Conservation (phyloP, 2,888 invertebrate species). For the Pseudococcus jackbeardsleyi region DNA sequence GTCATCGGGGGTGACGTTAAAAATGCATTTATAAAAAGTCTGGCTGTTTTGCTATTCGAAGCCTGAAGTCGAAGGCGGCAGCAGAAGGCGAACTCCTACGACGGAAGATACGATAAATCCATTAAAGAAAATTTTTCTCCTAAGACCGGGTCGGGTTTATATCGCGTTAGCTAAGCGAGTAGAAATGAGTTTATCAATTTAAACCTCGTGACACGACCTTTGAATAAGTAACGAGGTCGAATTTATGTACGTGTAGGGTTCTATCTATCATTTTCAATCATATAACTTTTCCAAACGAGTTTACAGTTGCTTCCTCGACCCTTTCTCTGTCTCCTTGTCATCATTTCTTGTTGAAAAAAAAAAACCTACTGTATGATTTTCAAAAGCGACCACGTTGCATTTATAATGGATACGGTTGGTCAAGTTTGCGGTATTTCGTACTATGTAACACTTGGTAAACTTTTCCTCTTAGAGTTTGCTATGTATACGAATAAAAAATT, state of each 20-base stretch:
- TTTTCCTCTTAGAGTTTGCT: not conserved
- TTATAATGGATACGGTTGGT: constrained; percentile 52
- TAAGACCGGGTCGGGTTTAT: not conserved
- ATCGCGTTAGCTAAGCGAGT: constrained; percentile 22
- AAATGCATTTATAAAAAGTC: constrained; percentile 32
- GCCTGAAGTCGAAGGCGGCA: not conserved
- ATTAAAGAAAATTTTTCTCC: constrained; percentile 2
- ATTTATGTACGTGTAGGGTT: constrained; percentile 26
- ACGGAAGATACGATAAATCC: constrained; percentile 36
- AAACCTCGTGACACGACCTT: constrained; percentile 38
- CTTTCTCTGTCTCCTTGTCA: not conserved
- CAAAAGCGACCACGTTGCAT: constrained; percentile 13
- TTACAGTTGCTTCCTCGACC: not conserved
- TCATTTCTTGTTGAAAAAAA: not conserved
- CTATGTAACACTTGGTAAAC: constrained; percentile 30
- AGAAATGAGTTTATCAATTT: constrained; percentile 46
- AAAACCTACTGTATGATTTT: not conserved
- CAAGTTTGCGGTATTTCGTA: constrained; percentile 15
- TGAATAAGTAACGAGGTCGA: constrained; percentile 48
- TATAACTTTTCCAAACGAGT: constrained; percentile 25
- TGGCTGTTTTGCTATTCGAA: constrained; percentile 20
- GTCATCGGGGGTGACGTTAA: constrained; percentile 32
- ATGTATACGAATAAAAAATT: not conserved
- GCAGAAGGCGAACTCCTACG: constrained; percentile 18
- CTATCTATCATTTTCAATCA: constrained; percentile 50